Evolutionary conservation across 2,113 vertebrate genomes (phyloP).

Genomic region (Myiagra hebetior): DNA sequence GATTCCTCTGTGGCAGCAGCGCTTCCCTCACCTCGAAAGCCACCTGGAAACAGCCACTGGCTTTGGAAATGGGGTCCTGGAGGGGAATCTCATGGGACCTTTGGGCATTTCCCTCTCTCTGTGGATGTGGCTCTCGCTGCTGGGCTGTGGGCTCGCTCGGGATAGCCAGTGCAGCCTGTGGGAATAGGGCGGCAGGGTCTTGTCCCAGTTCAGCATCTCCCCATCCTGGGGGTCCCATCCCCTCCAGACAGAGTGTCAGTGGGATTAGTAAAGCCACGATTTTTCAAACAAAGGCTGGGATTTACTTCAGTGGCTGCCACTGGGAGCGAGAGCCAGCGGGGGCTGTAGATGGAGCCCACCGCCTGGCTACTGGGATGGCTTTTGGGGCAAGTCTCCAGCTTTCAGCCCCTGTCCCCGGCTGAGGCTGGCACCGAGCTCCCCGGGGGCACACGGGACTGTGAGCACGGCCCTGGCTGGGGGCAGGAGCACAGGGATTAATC

Average conservation of each 20-base stretch:
- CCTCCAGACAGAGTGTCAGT: neutral
- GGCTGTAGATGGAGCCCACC: neutral
- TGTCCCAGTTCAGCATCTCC: neutral
- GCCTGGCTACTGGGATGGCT: neutral
- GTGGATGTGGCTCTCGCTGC: neutral
- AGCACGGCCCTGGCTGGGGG: neutral
- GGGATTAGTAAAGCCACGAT: neutral
- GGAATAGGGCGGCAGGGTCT: neutral
- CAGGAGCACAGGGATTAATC: neutral
- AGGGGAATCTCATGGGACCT: neutral
- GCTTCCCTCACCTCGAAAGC: fast-evolving
- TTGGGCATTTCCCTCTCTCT: neutral
- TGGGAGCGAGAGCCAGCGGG: fast-evolving
- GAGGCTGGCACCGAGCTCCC: fast-evolving
- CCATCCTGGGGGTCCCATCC: neutral
- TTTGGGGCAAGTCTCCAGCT: neutral
- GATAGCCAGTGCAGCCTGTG: fast-evolving
- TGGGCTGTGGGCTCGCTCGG: fast-evolving
- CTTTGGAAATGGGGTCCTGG: neutral
- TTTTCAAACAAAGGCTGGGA: neutral
- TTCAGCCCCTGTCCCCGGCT: neutral
- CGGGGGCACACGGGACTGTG: fast-evolving
- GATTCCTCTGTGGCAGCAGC: neutral
- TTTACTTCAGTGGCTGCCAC: neutral
- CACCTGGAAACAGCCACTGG: neutral